These are phyloP conservation scores for Rousettus leschenaultii DNA, from an alignment of 2,113 vertebrate species.

Conservation along the genomic window DNA sequence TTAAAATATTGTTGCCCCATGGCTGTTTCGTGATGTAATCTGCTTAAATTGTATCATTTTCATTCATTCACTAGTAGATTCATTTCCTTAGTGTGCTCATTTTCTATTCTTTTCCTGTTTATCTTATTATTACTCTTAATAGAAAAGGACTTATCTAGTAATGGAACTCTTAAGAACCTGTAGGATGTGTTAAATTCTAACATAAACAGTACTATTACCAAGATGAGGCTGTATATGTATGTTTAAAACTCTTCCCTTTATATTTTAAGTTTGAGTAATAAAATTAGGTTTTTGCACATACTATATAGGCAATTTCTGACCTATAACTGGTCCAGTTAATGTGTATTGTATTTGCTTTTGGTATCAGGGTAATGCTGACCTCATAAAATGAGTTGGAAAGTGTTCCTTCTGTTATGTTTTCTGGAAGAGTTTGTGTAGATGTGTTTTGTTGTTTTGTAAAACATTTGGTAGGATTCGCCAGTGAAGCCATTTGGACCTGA, in stretches of 20 bases:
- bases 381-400: constrained; percentile 8
- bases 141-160: background rate
- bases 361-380: background rate
- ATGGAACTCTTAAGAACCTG: background rate
- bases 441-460: background rate
- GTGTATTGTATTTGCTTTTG: background rate
- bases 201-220: background rate
- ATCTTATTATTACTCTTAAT: background rate
- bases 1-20: background rate
- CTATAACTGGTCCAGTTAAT: background rate
- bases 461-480: background rate
- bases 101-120: background rate
- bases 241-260: background rate
- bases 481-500: background rate
- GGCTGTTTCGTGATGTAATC: constrained; percentile 13
- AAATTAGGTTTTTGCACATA: background rate
- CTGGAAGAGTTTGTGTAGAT: background rate
- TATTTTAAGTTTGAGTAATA: background rate
- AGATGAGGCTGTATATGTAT: background rate
- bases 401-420: background rate
- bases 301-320: background rate
- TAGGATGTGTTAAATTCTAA: background rate
- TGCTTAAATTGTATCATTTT: constrained; percentile 8
- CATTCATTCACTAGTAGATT: constrained; percentile 20
- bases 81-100: background rate